Evolutionary conservation across 2,113 vertebrate species (phyloP), one percentile per base, ranked within the genome.

Genomic region (Alexandromys fortis): DNA sequence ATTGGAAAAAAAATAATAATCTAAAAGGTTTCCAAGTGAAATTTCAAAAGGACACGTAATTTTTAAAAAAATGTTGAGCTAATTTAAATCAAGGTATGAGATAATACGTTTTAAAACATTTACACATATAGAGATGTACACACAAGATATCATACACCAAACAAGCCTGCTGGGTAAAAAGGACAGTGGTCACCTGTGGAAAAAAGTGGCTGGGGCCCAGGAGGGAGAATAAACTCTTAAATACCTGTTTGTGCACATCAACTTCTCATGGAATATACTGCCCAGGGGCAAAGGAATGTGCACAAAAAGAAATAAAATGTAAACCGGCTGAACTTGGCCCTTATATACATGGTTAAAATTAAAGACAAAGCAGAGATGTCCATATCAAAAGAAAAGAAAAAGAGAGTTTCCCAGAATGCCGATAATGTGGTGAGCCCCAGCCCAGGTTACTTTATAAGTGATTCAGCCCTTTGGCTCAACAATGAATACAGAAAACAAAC

Each of bases 11-110:
- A 42, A 42, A 42, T 42, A 42, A 42, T 42, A 97, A 85, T 94
- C n/a, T 81, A 81, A 90, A 98, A 97, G 78, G 5, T 81, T 52
- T 82, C 0, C 0, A 94, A 96, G 8, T 22, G 38, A 79, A 95
- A 94, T 94, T 94, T 96, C 88, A 91, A 97, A 83, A 97, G 55
- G 45, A 76, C 78, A 89, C 82, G 35, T 78, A 89, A 94, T 24
- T 65, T 68, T 94, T 79, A 6, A 19, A 72, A 72, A 92, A 90
- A 79, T 58, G 95, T 95, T 76, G 91, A 35, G 63, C 13, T 87
- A 14, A n/a, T 49, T 97, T 94, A 95, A 77, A 68, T 86, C 14
- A 42, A 85, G 14, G 28, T 78, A 96, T 52, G 82, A 90, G 96
- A 89, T 14, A 14, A 70, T 12, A 1, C 55, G 45, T 93, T 70